Conservation (phyloP, 2,888 invertebrate genomes). For the Epsilonema sp. region DNA sequence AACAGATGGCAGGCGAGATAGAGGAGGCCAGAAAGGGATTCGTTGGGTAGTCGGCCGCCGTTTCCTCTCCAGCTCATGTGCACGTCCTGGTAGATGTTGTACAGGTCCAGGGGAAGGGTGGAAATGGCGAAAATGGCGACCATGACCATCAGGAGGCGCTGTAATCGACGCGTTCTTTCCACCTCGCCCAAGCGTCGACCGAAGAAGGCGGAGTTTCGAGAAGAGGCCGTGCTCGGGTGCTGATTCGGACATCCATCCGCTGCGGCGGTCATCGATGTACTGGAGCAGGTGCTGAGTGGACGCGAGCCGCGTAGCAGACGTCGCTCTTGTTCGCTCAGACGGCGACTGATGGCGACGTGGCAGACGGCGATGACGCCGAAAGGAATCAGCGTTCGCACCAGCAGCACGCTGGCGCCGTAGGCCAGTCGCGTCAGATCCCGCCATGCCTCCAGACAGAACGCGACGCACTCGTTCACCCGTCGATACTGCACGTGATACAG, state of each 20-base stretch:
- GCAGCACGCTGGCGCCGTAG: slow-evolving; percentile 34
- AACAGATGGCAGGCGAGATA: slow-evolving; percentile 70
- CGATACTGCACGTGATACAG: too few species aligned
- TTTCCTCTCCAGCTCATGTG: slow-evolving; percentile 1
- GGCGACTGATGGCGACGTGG: slow-evolving; percentile 16
- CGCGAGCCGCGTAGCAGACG: slow-evolving; percentile 2
- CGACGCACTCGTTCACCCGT: too few species aligned
- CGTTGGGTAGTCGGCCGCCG: too few species aligned
- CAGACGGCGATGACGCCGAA: slow-evolving; percentile 38
- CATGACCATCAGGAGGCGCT: slow-evolving; percentile 91
- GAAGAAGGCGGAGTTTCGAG: too few species aligned
- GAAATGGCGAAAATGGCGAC: slow-evolving; percentile 75
- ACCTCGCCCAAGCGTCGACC: slow-evolving; percentile 44
- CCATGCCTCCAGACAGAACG: slow-evolving; percentile 18
- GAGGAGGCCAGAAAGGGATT: slow-evolving; percentile 40
- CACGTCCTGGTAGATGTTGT: slow-evolving; percentile 17
- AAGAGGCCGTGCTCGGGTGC: too few species aligned
- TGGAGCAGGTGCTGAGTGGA: background rate
- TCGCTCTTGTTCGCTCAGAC: background rate
- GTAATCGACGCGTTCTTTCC: slow-evolving; percentile 67
- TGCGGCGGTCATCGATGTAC: too few species aligned
- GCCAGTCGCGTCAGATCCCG: slow-evolving; percentile 12
- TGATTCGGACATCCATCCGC: too few species aligned
- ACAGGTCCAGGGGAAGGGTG: slow-evolving; percentile 37
- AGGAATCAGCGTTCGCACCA: slow-evolving; percentile 74